Base-by-base conservation (phyloP, 1,140 invertebrate genomes). In the Bombyx mori region DNA sequence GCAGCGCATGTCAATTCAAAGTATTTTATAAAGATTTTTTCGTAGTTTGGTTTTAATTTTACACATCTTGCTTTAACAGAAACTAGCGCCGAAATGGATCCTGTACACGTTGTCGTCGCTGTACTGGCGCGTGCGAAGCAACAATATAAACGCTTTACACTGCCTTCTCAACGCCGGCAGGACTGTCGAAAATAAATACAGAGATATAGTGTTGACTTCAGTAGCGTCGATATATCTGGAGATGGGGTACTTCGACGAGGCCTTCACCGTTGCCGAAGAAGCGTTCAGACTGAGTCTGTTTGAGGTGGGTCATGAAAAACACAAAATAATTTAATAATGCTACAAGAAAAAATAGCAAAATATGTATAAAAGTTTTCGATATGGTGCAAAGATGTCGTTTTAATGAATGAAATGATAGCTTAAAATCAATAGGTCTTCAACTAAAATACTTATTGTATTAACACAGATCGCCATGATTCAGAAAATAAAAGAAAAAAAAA, bases 91-190 rank as follows among this genome's bases (percentile, higher is more conserved):
- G 0, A 88, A 89, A 57, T 93, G 92, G 92, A 75, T 92, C 10
- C 69, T 92, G 5, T 89, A 90, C 42, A 90, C 90, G 10, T 75
- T 93, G 47, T 90, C 92, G 0, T 92, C 91, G n/a, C 76, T 93
- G 3, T 92, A 93, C 71, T 93, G 92, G 92, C 83, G 92, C 8
- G 89, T 92, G 2, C 83, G 90, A 6, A 89, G 90, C 5, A 92
- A 92, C 65, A 88, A 89, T 18, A 77, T 83, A 12, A 91, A 92
- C 72, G 90, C 91, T 0, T 68, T 93, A n/a, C 89, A 91, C 58
- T 94, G 92, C 66, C 86, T 93, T 7, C 86, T 91, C 45, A 77
- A 90, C 43, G 91, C 92, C 1, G 77, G 90, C 22, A 83, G 88
- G 45, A 77, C 74, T 10, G 90, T 90, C 10, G 89, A 89, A 0